Evolutionary conservation across 1,140 invertebrate genomes (phyloP), one percentile per base, ranked within the genome.

Genomic region (Drosophila tropicalis): DNA sequence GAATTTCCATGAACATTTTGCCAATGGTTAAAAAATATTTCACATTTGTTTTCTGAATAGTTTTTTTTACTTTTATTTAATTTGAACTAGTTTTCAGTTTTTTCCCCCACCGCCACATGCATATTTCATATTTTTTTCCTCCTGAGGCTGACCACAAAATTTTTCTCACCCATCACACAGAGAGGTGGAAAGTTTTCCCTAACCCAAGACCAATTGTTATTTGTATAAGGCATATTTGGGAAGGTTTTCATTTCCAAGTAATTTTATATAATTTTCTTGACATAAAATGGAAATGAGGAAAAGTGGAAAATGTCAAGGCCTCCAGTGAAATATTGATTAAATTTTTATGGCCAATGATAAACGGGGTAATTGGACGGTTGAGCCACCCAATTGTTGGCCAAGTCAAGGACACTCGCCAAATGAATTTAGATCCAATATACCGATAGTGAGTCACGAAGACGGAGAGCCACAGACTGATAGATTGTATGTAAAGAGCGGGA

Each of bases 181-280:
- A 29, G 12, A 39, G 34, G 34, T 12, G 12, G 36, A 39, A 39
- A 13, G 36, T 56, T 51, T 51, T 19, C 2, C 17, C 15, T 36
- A 17, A 36, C n/a, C 13, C 13, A 57, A 57, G 32, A 57, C 56
- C 56, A 58, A 58, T 58, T 58, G 39, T 58, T 39, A 58, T 58
- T 58, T 19, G 32, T 36, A 6, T 39, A 19, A n/a, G 36, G 56
- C 56, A 58, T 58, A 58, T 58, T 39, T 58, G 32, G 36, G 19
- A 39, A 36, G 56, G 56, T 15, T 58, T 58, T 51, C 44, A 51
- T 51, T 58, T 58, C 56, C 56, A 58, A 58, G 56, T 39, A 58
- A 57, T 57, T 57, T 29, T 57, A 3, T 57, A 17, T 34, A 57
- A 57, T 34, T 57, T 57, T 34, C 9, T 29, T 13, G 44, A 17